phyloP scores from a whole-genome alignment of 1,140 invertebrate species.

The Notospermus geniculatus region DNA sequence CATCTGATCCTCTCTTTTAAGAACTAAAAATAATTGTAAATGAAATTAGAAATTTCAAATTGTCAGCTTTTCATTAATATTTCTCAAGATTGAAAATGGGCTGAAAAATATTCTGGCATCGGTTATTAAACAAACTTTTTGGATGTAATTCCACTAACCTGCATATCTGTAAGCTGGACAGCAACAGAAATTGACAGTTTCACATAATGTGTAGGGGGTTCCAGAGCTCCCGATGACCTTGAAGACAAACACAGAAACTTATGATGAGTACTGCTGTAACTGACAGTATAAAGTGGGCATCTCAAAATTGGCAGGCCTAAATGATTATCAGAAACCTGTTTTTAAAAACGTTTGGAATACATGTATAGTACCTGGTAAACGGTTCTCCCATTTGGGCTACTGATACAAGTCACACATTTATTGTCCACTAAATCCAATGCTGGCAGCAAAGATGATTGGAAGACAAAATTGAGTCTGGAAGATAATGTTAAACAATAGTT shows the following conservation, averaged over 20 bases:
- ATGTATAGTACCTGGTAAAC: slow-evolving; percentile 38
- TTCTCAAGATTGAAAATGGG: too few species aligned
- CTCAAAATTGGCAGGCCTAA: too few species aligned
- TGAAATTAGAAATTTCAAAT: too few species aligned
- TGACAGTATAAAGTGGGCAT: too few species aligned
- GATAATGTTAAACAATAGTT: neutral
- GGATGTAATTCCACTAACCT: slow-evolving; percentile 22
- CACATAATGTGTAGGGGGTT: slow-evolving; percentile 43
- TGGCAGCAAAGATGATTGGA: slow-evolving; percentile 36
- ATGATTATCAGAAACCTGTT: too few species aligned
- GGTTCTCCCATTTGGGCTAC: slow-evolving; percentile 34
- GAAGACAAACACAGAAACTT: too few species aligned
- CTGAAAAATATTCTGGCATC: too few species aligned
- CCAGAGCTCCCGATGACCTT: slow-evolving; percentile 47
- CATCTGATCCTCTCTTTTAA: slow-evolving; percentile 35
- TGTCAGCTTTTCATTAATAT: too few species aligned
- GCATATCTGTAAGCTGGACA: slow-evolving; percentile 46
- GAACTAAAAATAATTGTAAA: slow-evolving; percentile 30
- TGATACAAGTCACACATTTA: slow-evolving; percentile 30
- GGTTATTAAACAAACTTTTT: neutral
- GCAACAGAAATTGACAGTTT: slow-evolving; percentile 36
- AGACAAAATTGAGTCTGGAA: slow-evolving; percentile 40
- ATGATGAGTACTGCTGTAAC: too few species aligned
- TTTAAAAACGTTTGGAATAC: neutral
- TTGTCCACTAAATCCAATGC: slow-evolving; percentile 46